Percentiles rank a stretch among this genome's conserved stretches.
phyloP scores from a whole-genome alignment of 2,888 invertebrate genomes.

The Harmothoe impar region DNA sequence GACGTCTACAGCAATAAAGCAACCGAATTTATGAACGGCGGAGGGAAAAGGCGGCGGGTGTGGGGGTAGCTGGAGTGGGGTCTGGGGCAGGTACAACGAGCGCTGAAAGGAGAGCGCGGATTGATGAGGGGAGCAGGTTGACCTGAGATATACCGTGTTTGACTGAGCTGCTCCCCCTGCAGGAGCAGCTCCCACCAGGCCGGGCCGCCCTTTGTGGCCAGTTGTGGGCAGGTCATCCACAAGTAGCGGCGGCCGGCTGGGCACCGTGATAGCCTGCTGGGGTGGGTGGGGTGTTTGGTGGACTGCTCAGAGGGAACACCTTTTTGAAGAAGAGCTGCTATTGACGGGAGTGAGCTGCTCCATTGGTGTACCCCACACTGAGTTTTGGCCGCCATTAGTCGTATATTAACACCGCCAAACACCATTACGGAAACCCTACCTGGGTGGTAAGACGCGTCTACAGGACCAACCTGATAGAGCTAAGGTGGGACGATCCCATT shows the following conservation, averaged over 20 bases:
- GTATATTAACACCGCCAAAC: background rate
- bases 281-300: background rate
- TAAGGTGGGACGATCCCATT: no score
- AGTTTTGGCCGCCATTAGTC: background rate
- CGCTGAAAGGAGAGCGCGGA: background rate
- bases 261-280: background rate
- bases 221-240: background rate
- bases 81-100: background rate
- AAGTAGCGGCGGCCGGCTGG: background rate
- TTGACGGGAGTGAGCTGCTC: background rate
- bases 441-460: background rate
- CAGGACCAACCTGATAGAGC: background rate
- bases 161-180: background rate
- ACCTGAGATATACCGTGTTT: conserved; percentile 18
- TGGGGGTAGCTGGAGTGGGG: background rate
- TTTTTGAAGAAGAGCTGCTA: background rate
- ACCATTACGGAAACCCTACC: background rate
- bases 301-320: conserved; percentile 18
- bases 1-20: conserved; percentile 51
- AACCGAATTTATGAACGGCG: conserved; percentile 41
- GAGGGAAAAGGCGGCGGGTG: background rate
- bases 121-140: conserved; percentile 42
- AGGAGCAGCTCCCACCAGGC: background rate
- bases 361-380: background rate
- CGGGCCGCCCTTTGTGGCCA: background rate